phyloP scores from a whole-genome alignment of 2,113 vertebrate species.

The Climacteris rufus region DNA sequence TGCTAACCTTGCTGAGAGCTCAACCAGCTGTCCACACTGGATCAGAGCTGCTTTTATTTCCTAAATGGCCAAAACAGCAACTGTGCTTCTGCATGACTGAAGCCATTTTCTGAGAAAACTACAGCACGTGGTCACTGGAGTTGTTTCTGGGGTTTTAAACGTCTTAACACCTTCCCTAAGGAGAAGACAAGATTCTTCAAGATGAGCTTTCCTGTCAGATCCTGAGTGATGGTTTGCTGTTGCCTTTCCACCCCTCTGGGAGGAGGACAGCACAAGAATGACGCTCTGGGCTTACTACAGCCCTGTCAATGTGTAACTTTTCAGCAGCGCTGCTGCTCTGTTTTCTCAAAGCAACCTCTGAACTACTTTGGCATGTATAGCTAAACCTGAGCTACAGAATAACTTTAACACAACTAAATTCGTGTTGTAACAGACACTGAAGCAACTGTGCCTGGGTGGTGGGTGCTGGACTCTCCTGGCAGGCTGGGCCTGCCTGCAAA shows the following conservation, averaged over 20 bases:
- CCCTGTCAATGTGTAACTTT: constrained; percentile 33
- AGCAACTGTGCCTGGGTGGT: not conserved
- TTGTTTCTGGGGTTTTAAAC: not conserved
- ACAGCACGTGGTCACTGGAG: not conserved
- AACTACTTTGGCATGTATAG: not conserved
- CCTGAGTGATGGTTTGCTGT: not conserved
- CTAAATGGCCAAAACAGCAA: not conserved
- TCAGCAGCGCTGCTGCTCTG: not conserved
- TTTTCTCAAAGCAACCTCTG: constrained; percentile 41
- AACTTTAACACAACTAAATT: not conserved
- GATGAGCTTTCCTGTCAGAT: not conserved
- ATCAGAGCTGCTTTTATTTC: not conserved
- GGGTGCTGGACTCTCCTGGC: not conserved
- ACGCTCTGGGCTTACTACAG: not conserved
- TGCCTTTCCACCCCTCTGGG: not conserved
- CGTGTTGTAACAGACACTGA: not conserved
- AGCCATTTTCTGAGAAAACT: not conserved
- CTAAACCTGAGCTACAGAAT: constrained; percentile 20
- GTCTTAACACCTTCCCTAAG: not conserved
- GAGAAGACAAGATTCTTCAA: not conserved
- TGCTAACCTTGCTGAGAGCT: not conserved
- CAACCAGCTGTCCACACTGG: not conserved
- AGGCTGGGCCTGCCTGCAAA: not conserved
- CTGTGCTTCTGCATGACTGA: not conserved
- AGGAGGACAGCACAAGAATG: not conserved